Evolutionary conservation across 2,113 vertebrate species (phyloP).

Genomic region (Columbina picui): DNA sequence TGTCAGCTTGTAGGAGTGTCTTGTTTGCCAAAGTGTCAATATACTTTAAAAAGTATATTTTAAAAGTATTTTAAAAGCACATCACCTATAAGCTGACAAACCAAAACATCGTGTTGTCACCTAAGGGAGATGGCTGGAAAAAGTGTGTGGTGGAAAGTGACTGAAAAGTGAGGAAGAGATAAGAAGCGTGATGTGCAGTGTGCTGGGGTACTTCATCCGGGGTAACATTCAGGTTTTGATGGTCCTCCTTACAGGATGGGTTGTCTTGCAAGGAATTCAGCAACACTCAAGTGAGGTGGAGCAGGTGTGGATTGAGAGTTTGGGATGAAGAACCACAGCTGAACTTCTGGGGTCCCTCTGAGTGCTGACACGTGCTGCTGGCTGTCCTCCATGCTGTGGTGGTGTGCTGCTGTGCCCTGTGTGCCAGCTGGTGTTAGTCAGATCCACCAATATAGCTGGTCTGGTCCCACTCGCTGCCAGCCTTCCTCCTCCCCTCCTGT

Average conservation of each 20-base stretch:
- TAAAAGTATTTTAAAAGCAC: too few relatives aligned
- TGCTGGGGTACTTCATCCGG: neutral
- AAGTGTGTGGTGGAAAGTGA: neutral
- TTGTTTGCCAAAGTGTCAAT: conserved; percentile 2
- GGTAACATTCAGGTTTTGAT: neutral
- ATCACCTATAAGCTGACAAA: neutral
- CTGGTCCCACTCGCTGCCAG: neutral
- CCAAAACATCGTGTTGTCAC: neutral
- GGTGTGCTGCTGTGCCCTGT: neutral
- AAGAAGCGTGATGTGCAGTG: neutral
- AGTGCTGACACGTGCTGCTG: fast-evolving
- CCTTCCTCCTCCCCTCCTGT: neutral
- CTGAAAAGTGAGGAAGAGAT: neutral
- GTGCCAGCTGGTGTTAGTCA: fast-evolving
- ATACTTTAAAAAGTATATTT: neutral
- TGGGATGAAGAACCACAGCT: neutral
- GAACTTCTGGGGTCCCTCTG: neutral
- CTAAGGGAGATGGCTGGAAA: neutral
- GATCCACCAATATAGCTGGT: neutral
- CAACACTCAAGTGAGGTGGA: neutral
- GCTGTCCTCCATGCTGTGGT: neutral
- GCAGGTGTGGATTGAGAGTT: neutral
- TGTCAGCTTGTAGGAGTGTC: neutral
- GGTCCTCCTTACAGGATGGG: fast-evolving
- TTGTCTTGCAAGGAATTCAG: neutral